Conservation (phyloP, 2,888 invertebrate genomes). For the Hyposoter didymator region DNA sequence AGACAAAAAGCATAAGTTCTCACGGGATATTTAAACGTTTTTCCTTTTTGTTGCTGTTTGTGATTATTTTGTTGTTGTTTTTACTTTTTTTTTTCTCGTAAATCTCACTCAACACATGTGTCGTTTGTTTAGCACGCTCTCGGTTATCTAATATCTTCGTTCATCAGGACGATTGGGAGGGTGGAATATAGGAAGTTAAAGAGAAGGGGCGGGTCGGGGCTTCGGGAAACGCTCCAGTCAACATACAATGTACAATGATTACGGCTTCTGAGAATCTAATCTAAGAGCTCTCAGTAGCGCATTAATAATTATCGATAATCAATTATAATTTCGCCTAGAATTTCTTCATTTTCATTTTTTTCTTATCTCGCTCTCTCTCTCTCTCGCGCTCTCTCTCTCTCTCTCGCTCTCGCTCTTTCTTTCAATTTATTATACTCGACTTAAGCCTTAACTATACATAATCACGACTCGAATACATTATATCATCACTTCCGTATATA, state of each 20-base stretch:
- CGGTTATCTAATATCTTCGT: constrained; percentile 53
- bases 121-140: constrained; percentile 60
- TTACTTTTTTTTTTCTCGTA: constrained; percentile 57
- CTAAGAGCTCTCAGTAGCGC: constrained; percentile 73
- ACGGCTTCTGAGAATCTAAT: constrained; percentile 75
- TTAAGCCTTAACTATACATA: constrained; percentile 77
- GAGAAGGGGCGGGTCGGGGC: constrained; percentile 6
- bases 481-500: constrained; percentile 81
- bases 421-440: constrained; percentile 69
- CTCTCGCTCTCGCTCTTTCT: constrained; percentile 50
- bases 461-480: constrained; percentile 83
- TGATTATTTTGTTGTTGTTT: constrained; percentile 49
- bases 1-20: constrained; percentile 59
- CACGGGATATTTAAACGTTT: constrained; percentile 13
- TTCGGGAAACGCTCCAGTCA: constrained; percentile 75
- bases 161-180: constrained; percentile 44
- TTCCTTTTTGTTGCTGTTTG: constrained; percentile 22
- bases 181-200: constrained; percentile 34
- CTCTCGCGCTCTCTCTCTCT: constrained; percentile 52
- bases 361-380: constrained; percentile 58
- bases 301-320: constrained; percentile 80
- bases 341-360: constrained; percentile 71
- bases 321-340: constrained; percentile 77
- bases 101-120: constrained; percentile 61
- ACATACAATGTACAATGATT: constrained; percentile 83